A percentile compares a stretch with the other conserved stretches of the same genome.
Evolutionary conservation across 1,140 invertebrate species (phyloP).

Genomic region (Drosophila pachea): DNA sequence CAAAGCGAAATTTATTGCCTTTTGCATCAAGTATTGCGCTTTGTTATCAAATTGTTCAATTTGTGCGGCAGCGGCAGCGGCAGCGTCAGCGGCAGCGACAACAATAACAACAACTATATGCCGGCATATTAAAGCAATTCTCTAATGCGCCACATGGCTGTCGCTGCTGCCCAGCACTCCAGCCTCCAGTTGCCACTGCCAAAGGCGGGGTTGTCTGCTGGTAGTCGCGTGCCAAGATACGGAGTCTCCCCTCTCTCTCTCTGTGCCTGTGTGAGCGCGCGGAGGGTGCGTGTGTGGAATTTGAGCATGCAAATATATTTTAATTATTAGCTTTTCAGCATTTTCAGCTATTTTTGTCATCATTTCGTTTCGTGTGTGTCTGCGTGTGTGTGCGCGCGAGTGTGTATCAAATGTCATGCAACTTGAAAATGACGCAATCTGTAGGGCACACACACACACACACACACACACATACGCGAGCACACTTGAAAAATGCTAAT

Average conservation of each 20-base stretch:
- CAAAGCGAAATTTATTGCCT: constrained; percentile 64
- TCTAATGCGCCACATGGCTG: constrained; percentile 70
- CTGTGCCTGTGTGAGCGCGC: constrained; percentile 30
- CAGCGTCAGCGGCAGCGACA: too few species aligned
- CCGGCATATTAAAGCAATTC: constrained; percentile 75
- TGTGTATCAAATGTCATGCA: constrained; percentile 67
- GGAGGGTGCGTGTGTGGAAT: constrained; percentile 36
- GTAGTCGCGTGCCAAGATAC: constrained; percentile 62
- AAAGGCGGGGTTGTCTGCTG: constrained; percentile 43
- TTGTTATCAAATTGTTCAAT: constrained; percentile 75
- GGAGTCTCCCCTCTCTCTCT: constrained; percentile 21
- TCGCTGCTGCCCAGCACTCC: constrained; percentile 4
- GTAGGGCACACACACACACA: background rate
- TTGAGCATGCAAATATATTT: constrained; percentile 71
- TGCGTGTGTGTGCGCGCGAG: background rate
- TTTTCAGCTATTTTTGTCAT: constrained; percentile 67
- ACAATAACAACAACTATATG: too few species aligned
- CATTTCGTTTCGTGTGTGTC: constrained; percentile 20
- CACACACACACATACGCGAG: constrained; percentile 2
- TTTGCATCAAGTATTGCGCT: constrained; percentile 59
- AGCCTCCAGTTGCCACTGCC: constrained; percentile 30
- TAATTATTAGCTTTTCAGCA: constrained; percentile 62
- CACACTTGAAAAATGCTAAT: constrained; percentile 64
- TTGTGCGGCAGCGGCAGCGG: too few species aligned
- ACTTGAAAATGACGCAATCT: constrained; percentile 62